Conservation (phyloP, 2,113 vertebrate genomes). For the Sinosuthora webbiana region DNA sequence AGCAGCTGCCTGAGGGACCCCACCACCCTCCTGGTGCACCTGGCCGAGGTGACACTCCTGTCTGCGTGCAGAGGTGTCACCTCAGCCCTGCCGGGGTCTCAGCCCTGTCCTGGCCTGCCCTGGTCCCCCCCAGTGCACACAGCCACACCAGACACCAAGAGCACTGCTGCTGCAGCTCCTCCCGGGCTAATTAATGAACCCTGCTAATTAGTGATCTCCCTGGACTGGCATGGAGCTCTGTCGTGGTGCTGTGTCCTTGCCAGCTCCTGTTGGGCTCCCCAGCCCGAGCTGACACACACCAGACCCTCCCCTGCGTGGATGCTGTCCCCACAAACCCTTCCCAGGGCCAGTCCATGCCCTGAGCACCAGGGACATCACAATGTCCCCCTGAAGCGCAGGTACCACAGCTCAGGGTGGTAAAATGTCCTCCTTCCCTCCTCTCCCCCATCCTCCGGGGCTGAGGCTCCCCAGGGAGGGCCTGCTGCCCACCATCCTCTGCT, state of each 20-base stretch:
- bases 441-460: neutral
- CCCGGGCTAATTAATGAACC: neutral
- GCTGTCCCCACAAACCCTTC: neutral
- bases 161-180: neutral
- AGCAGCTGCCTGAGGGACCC: neutral
- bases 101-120: neutral
- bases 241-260: neutral
- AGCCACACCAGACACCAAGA: neutral
- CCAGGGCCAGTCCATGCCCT: neutral
- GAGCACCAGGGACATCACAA: neutral
- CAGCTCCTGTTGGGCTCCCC: accelerated
- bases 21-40: neutral
- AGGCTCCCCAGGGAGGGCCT: neutral
- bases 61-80: neutral
- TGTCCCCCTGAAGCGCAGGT: neutral
- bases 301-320: accelerated
- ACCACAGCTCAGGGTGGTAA: neutral
- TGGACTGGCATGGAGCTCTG: neutral
- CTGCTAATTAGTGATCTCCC: neutral
- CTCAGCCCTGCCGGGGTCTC: neutral
- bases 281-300: neutral
- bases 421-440: neutral
- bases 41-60: neutral
- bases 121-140: accelerated
- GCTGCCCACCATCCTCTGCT: neutral